Evolutionary conservation across 2,797 vertebrate species (phyloP), one percentile per base, ranked within the genome.

Genomic region (Numenius phaeopus): DNA sequence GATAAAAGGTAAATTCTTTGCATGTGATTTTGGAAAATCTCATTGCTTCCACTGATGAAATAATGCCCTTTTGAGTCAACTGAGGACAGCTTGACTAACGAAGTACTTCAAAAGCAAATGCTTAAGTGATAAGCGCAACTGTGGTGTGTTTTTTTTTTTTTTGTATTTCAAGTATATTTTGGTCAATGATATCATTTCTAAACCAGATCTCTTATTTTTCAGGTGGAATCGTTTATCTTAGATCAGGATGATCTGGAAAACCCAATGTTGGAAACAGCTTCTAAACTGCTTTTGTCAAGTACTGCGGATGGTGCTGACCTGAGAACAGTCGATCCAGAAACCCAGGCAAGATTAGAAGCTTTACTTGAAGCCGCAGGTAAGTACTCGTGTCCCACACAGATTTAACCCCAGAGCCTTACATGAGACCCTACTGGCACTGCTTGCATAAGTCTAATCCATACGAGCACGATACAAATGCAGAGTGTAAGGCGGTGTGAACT

Each of bases 231-330:
- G 2, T 99, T 99, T 76, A 99, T 98, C 98, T 97, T 99, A 79
- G 98, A 99, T 97, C 98, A 99, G 97, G 98, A 99, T 98, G 98
- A 99, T 94, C 97, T 99, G 0, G 98, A 99, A 97, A 98, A 98
- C 94, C 98, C 98, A 11, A 98, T 98, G 98, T 94, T 98, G 97
- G 98, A 99, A 98, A 99, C 98, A 0, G 98, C 98, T 97, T 99
- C 98, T 65, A 98, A 99, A 90, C 90, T 99, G 90, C 98, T 99
- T 34, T 92, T 99, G 76, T 99, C 98, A 11, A 98, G 98, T 96
- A 98, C 98, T 95, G 98, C 98, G 23, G 98, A 99, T 85, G 98
- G 98, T 94, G 98, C 98, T 97, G 98, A 99, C 97, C 97, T 99
- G 94, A 98, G 98, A 95, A 98, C 98, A 62, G 98, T 99, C 87